Evolutionary conservation across 2,888 invertebrate species (phyloP).

Genomic region (Rhogogaster chlorosoma): DNA sequence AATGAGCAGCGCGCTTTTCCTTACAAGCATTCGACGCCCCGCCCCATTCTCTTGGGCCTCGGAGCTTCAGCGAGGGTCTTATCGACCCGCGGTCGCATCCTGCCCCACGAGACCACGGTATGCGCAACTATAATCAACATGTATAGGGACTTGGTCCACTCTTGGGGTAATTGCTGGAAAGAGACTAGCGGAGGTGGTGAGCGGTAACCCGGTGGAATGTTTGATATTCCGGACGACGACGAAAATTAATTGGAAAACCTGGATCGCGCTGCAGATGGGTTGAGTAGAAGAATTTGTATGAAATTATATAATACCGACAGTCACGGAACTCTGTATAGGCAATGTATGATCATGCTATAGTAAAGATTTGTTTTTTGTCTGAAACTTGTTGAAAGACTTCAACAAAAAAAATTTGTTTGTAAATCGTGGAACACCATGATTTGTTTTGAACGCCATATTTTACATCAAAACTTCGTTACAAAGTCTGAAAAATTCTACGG

Average conservation of each 20-base stretch:
- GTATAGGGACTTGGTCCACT: not conserved
- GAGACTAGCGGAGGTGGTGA: not conserved
- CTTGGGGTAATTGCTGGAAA: not conserved
- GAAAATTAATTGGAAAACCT: not conserved
- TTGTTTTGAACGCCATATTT: too few species aligned
- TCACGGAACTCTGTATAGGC: not conserved
- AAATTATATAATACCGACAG: not conserved
- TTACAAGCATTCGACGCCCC: not conserved
- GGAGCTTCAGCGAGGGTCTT: conserved; percentile 8
- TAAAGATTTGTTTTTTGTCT: not conserved
- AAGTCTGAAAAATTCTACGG: too few species aligned
- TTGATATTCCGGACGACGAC: not conserved
- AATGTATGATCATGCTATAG: not conserved
- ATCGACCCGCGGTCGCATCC: conserved; percentile 1
- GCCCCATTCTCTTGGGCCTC: conserved; percentile 18
- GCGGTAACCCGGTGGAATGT: not conserved
- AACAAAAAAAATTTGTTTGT: too few species aligned
- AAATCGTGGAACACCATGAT: too few species aligned
- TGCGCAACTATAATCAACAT: conserved; percentile 15
- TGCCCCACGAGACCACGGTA: not conserved
- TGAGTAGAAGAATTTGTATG: not conserved
- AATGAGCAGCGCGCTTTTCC: not conserved
- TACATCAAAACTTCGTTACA: too few species aligned
- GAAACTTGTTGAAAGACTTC: not conserved
- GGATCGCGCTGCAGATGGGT: not conserved